Conservation (phyloP, 2,113 vertebrate species). For the Rhabdornis inornatus region DNA sequence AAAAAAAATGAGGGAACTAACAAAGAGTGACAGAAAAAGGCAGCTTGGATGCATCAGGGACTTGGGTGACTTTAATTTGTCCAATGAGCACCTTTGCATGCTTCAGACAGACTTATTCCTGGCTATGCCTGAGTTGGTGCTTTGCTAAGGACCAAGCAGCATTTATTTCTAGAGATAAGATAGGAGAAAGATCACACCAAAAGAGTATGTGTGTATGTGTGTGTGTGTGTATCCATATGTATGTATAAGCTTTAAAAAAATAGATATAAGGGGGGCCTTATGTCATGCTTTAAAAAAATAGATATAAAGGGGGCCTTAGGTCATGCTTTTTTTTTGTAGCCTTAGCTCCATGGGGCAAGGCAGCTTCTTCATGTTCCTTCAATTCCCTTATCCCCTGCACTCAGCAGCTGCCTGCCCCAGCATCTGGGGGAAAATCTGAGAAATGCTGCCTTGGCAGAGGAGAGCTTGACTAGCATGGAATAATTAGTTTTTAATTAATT, state of each 20-base stretch:
- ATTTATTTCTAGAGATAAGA: neutral
- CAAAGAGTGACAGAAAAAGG: neutral
- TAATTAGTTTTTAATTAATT: neutral
- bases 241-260: neutral
- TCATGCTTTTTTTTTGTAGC: neutral
- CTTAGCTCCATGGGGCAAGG: accelerated
- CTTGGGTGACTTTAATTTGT: neutral
- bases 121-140: neutral
- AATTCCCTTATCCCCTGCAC: neutral
- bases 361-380: neutral
- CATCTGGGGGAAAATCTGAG: neutral
- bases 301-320: neutral
- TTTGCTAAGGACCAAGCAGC: neutral
- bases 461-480: neutral
- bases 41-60: neutral
- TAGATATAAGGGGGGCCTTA: neutral
- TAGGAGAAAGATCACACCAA: neutral
- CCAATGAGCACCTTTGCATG: neutral
- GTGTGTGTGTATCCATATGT: accelerated
- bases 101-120: neutral
- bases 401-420: accelerated
- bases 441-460: neutral
- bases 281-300: neutral
- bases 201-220: neutral
- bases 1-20: neutral